Percentiles rank a stretch among this genome's conserved stretches.
These are phyloP conservation scores for Synanthedon vespiformis DNA, from an alignment of 2,888 invertebrate species.

Conservation along the genomic window DNA sequence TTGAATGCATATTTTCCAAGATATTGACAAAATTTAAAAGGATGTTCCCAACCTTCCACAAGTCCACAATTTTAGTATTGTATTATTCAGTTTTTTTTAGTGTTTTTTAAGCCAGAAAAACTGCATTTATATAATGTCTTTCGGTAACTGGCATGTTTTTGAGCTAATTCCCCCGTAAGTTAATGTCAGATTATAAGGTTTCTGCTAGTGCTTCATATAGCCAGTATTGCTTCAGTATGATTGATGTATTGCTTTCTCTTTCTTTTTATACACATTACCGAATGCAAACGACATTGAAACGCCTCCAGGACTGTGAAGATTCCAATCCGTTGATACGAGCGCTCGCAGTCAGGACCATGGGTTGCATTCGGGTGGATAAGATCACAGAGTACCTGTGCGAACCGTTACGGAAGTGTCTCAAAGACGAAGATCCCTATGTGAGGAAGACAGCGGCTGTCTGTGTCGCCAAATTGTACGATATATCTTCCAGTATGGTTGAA, in stretches of 20 bases:
- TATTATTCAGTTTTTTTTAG: too few relatives aligned
- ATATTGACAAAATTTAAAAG: too few relatives aligned
- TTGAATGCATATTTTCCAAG: too few relatives aligned
- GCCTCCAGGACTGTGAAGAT: conserved; percentile 95
- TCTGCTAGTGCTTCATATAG: conserved; percentile 37
- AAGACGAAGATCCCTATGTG: conserved; percentile 97
- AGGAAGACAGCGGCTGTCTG: conserved; percentile 99
- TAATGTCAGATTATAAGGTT: conserved; percentile 17
- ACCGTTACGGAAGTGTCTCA: conserved; percentile 92
- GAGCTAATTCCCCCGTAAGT: neutral
- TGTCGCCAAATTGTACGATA: conserved; percentile 98
- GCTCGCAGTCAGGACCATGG: conserved; percentile 98
- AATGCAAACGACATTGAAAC: conserved; percentile 28
- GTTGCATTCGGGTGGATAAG: conserved; percentile 99
- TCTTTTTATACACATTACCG: conserved; percentile 30
- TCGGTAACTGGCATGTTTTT: too few relatives aligned
- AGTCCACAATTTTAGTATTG: too few relatives aligned
- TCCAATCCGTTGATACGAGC: conserved; percentile 99
- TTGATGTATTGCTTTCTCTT: conserved; percentile 42
- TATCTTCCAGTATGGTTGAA: conserved; percentile 79
- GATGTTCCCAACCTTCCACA: too few relatives aligned
- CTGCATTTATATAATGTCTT: too few relatives aligned
- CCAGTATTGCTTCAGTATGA: conserved; percentile 41
- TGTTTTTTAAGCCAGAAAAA: too few relatives aligned
- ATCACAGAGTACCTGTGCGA: conserved; percentile 99